These are phyloP conservation scores for Rhegmatorhina hoffmannsi DNA, from an alignment of 2,113 vertebrate species.

Conservation along the genomic window DNA sequence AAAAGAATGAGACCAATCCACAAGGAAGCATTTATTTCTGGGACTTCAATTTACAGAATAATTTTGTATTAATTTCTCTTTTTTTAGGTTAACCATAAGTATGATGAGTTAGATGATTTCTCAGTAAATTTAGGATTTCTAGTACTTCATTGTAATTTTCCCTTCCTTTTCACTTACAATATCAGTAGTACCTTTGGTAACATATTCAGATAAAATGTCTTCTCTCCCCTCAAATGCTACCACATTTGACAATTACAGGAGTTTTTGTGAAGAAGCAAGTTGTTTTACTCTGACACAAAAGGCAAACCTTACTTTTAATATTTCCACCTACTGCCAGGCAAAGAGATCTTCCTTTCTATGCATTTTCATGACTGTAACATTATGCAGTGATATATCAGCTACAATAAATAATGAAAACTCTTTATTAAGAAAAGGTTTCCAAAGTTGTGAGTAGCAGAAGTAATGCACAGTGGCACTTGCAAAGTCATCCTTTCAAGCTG, in stretches of 20 bases:
- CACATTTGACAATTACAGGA: background rate
- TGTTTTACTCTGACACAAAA: background rate
- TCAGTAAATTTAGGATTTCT: background rate
- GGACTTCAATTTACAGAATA: background rate
- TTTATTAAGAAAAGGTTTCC: background rate
- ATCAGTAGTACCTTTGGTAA: background rate
- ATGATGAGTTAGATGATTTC: background rate
- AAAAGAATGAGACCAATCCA: background rate
- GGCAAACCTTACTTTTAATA: background rate
- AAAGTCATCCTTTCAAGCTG: background rate
- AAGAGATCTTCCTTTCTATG: background rate
- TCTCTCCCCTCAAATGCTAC: background rate
- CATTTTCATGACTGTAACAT: background rate
- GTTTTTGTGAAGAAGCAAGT: background rate
- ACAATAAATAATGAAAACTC: background rate
- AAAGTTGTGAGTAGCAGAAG: background rate
- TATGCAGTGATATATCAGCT: background rate
- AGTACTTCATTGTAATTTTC: background rate
- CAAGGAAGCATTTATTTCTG: background rate
- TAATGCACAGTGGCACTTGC: background rate
- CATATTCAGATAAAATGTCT: background rate
- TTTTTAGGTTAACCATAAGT: background rate
- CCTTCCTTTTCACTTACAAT: background rate
- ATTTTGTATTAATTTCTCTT: background rate
- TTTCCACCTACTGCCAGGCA: background rate